These are phyloP conservation scores for Stegastes partitus DNA, from an alignment of 2,113 vertebrate species.

Conservation along the genomic window DNA sequence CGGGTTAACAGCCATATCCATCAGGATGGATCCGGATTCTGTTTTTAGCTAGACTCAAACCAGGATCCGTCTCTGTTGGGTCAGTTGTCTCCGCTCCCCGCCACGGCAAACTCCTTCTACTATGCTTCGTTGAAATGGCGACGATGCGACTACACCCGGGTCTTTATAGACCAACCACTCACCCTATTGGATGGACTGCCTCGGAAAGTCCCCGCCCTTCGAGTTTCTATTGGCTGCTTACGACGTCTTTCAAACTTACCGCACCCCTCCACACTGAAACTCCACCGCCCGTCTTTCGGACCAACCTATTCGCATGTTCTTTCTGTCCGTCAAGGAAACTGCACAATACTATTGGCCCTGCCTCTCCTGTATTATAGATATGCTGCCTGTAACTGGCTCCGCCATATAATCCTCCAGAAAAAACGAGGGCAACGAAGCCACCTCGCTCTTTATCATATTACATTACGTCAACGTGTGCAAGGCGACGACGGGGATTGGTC, in stretches of 20 bases:
- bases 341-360: constrained; percentile 48
- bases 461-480: constrained; percentile 78
- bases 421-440: not conserved
- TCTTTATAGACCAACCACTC: constrained; percentile 77
- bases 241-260: constrained; percentile 56
- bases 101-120: not conserved
- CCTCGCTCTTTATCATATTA: constrained; percentile 50
- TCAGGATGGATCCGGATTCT: constrained; percentile 87
- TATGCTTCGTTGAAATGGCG: constrained; percentile 86
- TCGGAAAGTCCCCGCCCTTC: constrained; percentile 53
- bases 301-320: constrained; percentile 56
- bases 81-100: constrained; percentile 60
- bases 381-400: constrained; percentile 38
- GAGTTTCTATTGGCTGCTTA: constrained; percentile 49
- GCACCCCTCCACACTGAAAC: constrained; percentile 32
- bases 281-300: not conserved
- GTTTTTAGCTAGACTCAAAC: constrained; percentile 73
- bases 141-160: constrained; percentile 76
- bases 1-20: constrained; percentile 86
- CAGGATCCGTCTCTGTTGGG: constrained; percentile 73
- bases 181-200: constrained; percentile 73
- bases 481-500: constrained; percentile 70
- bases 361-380: not conserved
- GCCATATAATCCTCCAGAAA: constrained; percentile 21
- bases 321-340: constrained; percentile 54